phyloP scores from a whole-genome alignment of 2,888 invertebrate genomes.

The Protonemura montana region DNA sequence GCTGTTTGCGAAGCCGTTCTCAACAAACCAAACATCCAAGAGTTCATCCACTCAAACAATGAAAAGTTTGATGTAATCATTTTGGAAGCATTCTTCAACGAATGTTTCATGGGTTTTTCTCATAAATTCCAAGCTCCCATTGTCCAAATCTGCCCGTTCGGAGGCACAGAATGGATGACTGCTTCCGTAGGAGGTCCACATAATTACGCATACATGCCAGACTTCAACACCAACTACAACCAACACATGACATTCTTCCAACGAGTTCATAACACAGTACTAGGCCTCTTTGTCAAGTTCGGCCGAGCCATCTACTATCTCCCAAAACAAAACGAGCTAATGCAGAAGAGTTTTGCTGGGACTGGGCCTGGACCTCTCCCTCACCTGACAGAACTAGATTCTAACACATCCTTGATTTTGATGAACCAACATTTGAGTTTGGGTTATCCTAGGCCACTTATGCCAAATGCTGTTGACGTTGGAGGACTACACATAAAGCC shows the following conservation, averaged over 20 bases:
- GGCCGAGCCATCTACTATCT: conserved; percentile 35
- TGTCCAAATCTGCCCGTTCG: conserved; percentile 59
- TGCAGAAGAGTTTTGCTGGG: conserved; percentile 41
- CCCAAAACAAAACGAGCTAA: conserved; percentile 40
- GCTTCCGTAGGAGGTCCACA: conserved; percentile 61
- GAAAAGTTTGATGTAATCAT: conserved; percentile 48
- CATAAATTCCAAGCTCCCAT: conserved; percentile 50
- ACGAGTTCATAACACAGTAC: conserved; percentile 61
- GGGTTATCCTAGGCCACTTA: conserved; percentile 51
- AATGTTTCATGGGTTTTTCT: conserved; percentile 46
- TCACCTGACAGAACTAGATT: conserved; percentile 47
- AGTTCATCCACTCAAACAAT: conserved; percentile 36
- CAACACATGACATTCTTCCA: conserved; percentile 60
- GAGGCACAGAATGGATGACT: conserved; percentile 60
- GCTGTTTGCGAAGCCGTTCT: background rate
- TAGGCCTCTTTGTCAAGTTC: background rate
- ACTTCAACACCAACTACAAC: conserved; percentile 61
- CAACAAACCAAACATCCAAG: conserved; percentile 15
- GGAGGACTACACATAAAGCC: conserved; percentile 55
- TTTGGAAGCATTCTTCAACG: conserved; percentile 40
- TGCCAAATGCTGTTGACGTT: conserved; percentile 54
- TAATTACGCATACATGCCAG: conserved; percentile 62
- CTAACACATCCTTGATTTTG: conserved; percentile 51
- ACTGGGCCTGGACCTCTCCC: conserved; percentile 44
- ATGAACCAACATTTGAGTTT: conserved; percentile 54